Evolutionary conservation across 1,140 invertebrate genomes (phyloP).

Genomic region (Drosophila pandora): DNA sequence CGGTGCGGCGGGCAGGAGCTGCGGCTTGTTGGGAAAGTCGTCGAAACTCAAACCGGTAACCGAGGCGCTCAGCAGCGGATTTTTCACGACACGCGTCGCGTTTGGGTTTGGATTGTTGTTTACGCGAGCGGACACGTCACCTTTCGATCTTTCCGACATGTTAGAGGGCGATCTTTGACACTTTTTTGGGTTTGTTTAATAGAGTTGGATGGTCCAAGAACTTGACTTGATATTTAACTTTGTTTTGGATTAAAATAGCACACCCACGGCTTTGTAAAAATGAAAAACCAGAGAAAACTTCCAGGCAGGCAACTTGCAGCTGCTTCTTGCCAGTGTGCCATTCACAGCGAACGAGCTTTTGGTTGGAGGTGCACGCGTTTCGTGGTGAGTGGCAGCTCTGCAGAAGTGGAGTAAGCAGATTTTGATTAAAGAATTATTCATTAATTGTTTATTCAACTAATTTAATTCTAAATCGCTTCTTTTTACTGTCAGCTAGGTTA

Average conservation of each 20-base stretch:
- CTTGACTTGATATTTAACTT: background rate
- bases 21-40: constrained; percentile 81
- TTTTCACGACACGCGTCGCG: constrained; percentile 68
- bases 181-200: background rate
- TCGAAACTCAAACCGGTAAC: constrained; percentile 79
- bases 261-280: constrained; percentile 17
- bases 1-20: constrained; percentile 76
- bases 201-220: background rate
- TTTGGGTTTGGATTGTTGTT: constrained; percentile 59
- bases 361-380: background rate
- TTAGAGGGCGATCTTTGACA: constrained; percentile 18
- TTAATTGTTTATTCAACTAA: background rate
- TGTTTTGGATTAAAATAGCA: constrained; percentile 10
- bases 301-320: constrained; percentile 37
- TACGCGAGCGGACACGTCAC: constrained; percentile 78
- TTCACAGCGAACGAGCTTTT: constrained; percentile 1
- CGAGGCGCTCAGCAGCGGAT: constrained; percentile 78
- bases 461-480: too few relatives aligned
- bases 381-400: background rate
- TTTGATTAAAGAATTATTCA: constrained; percentile 10
- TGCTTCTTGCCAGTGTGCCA: constrained; percentile 31
- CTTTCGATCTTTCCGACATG: constrained; percentile 81
- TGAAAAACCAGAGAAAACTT: constrained; percentile 36
- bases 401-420: constrained; percentile 12
- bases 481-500: too few relatives aligned